Evolutionary conservation across 1,140 invertebrate species (phyloP).

Genomic region (Drosophila bifasciata): DNA sequence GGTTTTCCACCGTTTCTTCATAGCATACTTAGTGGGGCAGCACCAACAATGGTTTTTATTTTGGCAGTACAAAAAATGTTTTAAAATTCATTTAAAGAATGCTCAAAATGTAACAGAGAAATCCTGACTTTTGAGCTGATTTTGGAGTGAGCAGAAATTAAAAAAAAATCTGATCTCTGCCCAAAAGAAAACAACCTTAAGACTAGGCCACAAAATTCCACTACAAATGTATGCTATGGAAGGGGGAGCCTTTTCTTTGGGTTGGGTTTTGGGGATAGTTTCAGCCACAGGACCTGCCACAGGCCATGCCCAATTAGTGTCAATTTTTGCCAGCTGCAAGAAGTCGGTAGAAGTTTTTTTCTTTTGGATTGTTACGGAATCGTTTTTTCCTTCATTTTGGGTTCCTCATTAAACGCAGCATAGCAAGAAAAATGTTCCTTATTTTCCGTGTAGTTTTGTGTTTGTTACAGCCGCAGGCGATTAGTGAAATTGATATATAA

Average conservation of each 20-base stretch:
- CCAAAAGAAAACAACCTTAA: not conserved
- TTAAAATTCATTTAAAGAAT: too few relatives aligned
- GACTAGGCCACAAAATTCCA: too few relatives aligned
- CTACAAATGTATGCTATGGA: not conserved
- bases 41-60: too few relatives aligned
- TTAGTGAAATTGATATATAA: conserved; percentile 42
- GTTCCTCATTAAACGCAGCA: conserved; percentile 28
- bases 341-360: conserved; percentile 25
- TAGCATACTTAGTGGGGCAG: not conserved
- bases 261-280: not conserved
- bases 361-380: conserved; percentile 47
- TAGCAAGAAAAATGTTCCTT: conserved; percentile 59
- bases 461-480: conserved; percentile 63
- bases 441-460: conserved; percentile 61
- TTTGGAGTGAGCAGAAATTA: too few relatives aligned
- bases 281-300: conserved; percentile 1
- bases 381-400: conserved; percentile 23
- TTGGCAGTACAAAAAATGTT: too few relatives aligned
- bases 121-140: too few relatives aligned
- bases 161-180: too few relatives aligned
- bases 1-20: conserved; percentile 1
- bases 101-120: too few relatives aligned
- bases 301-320: conserved; percentile 48
- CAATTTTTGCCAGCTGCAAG: conserved; percentile 46
- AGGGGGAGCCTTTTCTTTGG: conserved; percentile 18